Base-by-base conservation (phyloP, 1,140 invertebrate genomes). In the Dinoponera quadriceps region DNA sequence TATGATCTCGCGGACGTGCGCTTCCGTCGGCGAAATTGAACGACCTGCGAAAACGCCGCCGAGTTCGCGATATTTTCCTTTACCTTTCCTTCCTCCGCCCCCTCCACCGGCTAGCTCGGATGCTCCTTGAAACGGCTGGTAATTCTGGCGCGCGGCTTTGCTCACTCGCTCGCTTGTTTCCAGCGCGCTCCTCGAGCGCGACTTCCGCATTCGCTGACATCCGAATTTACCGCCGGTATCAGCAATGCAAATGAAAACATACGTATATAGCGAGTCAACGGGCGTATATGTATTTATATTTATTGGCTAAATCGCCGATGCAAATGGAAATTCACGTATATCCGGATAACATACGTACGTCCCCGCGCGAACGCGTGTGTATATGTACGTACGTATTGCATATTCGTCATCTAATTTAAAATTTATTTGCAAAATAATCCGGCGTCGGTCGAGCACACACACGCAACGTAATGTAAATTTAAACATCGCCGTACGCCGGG, bases 1-100 rank as follows among this genome's bases (percentile, higher is more conserved):
- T 88, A 81, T 57, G 86, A 88, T 84, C 74, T 49, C 22, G 75
- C 18, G 69, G 75, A 54, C 55, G 27, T n/a, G n/a, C 33, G 57
- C 57, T 22, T 62, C 20, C 22, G 49, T 44, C 71, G 48, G 51
- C 69, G 69, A 84, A 71, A 88, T 88, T 86, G 80, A 88, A 73
- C 82, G 51, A 60, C 7, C 73, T 62, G 73, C 54, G 69, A 82
- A 77, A 86, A 84, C n/a, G 54, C 55, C 57, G 38, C 33, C 3
- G 38, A 71, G 27, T 82, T 86, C 68, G 57, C 68, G 51, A 44
- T 82, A 69, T 69, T 60, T 72, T 69, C 51, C 29, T 69, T 55
- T 18, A 49, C 29, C 65, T 9, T 7, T 44, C 18, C 7, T 11
- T 44, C 38, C 38, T 11, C 9, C 7, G 11, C 38, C 38, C 0